Evolutionary conservation across 2,888 invertebrate genomes (phyloP).

Genomic region (Melinaea marsaeus): DNA sequence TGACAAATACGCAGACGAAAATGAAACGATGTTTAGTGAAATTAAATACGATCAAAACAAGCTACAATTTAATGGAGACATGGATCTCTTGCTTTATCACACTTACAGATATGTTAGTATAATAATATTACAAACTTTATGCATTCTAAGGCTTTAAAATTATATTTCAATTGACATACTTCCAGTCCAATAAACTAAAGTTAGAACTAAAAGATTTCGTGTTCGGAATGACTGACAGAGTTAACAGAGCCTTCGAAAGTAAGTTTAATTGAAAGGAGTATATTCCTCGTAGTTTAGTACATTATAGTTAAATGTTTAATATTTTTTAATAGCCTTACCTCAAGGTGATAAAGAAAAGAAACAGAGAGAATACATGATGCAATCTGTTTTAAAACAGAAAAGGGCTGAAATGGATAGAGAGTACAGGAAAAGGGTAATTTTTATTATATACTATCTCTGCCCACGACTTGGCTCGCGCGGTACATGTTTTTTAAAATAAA

Average conservation of each 20-base stretch:
- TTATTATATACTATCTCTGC: no score
- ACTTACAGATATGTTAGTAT: conserved; percentile 51
- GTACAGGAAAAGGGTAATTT: conserved; percentile 45
- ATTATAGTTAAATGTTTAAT: no score
- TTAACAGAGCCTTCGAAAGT: conserved; percentile 50
- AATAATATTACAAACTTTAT: neutral
- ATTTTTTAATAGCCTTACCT: conserved; percentile 36
- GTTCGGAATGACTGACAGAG: conserved; percentile 45
- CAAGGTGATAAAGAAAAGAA: conserved; percentile 36
- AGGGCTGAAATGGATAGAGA: conserved; percentile 41
- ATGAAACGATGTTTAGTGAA: conserved; percentile 41
- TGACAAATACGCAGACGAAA: conserved; percentile 45
- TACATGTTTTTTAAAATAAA: no score
- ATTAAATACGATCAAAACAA: conserved; percentile 42
- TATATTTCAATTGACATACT: neutral
- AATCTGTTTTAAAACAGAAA: conserved; percentile 34
- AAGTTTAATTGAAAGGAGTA: conserved; percentile 26
- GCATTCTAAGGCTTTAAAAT: neutral
- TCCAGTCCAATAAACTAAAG: conserved; percentile 33
- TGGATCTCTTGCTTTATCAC: conserved; percentile 50
- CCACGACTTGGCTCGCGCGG: no score
- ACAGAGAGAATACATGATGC: conserved; percentile 35
- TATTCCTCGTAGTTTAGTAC: no score
- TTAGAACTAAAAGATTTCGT: conserved; percentile 36
- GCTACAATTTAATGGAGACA: conserved; percentile 41